Evolutionary conservation across 1,140 invertebrate genomes (phyloP).

Genomic region (Rhopalosiphum maidis): DNA sequence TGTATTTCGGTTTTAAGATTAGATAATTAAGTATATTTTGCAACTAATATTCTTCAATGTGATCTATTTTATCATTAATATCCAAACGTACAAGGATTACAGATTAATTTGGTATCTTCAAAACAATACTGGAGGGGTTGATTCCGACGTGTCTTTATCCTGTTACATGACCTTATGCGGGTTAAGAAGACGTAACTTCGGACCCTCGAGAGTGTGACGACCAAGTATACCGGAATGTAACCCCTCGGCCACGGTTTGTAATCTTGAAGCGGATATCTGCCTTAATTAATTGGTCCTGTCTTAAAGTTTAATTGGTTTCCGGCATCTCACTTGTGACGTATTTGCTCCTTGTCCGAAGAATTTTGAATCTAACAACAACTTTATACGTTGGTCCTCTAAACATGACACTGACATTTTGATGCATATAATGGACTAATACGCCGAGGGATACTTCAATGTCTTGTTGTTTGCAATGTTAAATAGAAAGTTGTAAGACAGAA

Average conservation of each 20-base stretch:
- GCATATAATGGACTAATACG: slow-evolving; percentile 19
- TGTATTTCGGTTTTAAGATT: not conserved
- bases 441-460: slow-evolving; percentile 35
- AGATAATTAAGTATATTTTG: not conserved
- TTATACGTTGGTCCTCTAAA: not conserved
- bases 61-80: not conserved
- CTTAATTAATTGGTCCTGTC: slow-evolving; percentile 56
- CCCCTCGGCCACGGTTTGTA: slow-evolving; percentile 51
- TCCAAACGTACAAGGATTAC: slow-evolving; percentile 2
- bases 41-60: not conserved
- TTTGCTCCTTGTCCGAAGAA: slow-evolving; percentile 47
- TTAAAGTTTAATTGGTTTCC: slow-evolving; percentile 57
- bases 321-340: slow-evolving; percentile 21
- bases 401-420: slow-evolving; percentile 28
- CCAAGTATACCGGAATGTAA: not conserved
- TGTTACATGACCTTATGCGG: slow-evolving; percentile 13
- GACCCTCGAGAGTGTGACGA: slow-evolving; percentile 38
- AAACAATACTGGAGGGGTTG: slow-evolving; percentile 17
- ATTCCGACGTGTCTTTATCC: not conserved
- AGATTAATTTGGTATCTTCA: slow-evolving; percentile 24
- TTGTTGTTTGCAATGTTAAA: not conserved
- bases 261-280: slow-evolving; percentile 45
- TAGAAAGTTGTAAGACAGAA: not conserved
- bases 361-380: slow-evolving; percentile 13
- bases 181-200: slow-evolving; percentile 51